phyloP scores from a whole-genome alignment of 2,797 vertebrate genomes.

The Phoebastria nigripes region DNA sequence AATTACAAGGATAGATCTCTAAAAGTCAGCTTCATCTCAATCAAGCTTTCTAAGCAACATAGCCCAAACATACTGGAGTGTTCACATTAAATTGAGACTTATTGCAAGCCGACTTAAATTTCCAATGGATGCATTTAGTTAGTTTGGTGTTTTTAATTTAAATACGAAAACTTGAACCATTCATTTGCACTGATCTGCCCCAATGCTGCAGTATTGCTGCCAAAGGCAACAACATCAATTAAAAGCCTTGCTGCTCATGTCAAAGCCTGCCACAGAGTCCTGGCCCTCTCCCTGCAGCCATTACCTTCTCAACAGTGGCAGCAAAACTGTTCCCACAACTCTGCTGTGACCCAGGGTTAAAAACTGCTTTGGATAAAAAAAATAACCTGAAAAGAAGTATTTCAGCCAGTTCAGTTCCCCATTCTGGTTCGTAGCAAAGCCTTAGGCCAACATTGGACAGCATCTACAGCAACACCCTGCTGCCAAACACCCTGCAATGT shows the following conservation, averaged over 20 bases:
- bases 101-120: background rate
- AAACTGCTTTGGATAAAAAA: background rate
- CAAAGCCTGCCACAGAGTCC: background rate
- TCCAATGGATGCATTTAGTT: background rate
- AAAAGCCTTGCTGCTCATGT: background rate
- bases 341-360: background rate
- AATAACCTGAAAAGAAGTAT: background rate
- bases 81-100: background rate
- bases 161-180: background rate
- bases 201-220: background rate
- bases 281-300: background rate
- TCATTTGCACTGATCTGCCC: background rate
- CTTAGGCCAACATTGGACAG: background rate
- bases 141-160: constrained; percentile 3
- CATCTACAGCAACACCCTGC: background rate
- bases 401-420: background rate
- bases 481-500: background rate
- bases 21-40: background rate
- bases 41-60: background rate
- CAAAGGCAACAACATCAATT: background rate
- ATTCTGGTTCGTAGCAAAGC: background rate
- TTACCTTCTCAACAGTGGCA: background rate
- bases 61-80: background rate
- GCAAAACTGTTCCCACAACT: background rate
- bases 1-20: background rate